Evolutionary conservation across 2,888 invertebrate genomes (phyloP), one percentile per base, ranked within the genome.

Genomic region (Caenorhabditis macrosperma): DNA sequence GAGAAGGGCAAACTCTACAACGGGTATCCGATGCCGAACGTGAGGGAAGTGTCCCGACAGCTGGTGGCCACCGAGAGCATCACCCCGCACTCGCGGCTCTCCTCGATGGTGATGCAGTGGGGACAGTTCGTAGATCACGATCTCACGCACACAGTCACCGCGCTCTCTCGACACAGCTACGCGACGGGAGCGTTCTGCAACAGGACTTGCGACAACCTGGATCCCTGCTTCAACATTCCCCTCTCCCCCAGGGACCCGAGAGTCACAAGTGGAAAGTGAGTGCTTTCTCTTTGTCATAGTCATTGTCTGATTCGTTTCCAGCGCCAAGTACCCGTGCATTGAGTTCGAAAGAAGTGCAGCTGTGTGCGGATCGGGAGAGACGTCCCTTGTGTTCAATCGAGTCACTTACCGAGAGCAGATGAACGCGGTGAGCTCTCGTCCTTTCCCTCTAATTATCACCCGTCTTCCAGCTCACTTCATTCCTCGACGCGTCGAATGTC

Each of bases 81-180:
- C 35, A 94, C 95, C 0, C 93, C 94, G 0, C 88, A 90, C 57
- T 55, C 64, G 9, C 77, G 77, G n/a, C 95, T 95, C 85, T 95
- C 96, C 0, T 96, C 97, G 89, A 97, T 99, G 98, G 94, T 95
- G 1, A 97, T 99, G 98, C 99, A 99, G 91, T 99, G 98, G 98
- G 99, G 99, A 7, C 99, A 99, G 91, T 99, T 98, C 92, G 91
- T 98, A 44, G 98, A 99, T 91, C 99, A 99, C 90, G 99, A 99
- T 91, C 92, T 99, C 74, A 96, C 96, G 91, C 96, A 98, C 90
- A 94, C 96, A 0, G 93, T 97, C 59, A 96, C 97, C 0, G 95
- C 98, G 0, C 95, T 97, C 0, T 78, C 86, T 0, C 76, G 90
- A 9, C 87, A 89, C 57, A 86, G 86, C 22, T 90, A 87, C 81